Base-by-base conservation (phyloP, 1,140 invertebrate genomes). In the Penaeus japonicus region DNA sequence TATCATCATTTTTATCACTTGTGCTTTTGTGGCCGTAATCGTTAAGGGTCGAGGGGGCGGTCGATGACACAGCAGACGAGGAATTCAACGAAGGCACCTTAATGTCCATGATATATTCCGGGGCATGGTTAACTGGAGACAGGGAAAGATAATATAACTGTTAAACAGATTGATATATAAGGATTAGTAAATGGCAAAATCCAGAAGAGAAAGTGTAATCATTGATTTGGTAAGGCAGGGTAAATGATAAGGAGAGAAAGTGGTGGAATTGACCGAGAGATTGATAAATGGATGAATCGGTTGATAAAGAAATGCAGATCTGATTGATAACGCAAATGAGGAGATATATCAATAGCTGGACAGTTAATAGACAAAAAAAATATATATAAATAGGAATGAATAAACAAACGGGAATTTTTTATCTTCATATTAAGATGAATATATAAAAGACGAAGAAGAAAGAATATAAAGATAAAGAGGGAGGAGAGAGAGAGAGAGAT, bases 41-140 rank as follows among this genome's bases (percentile, higher is more conserved):
- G 27, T 24, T 4, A 20, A 20, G 70, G 4, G 35, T 24, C 0
- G 70, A 27, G 65, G 18, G 17, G 24, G 70, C 24, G 70, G 70
- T 18, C 35, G 70, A 73, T 30, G 24, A 20, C 35, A 4, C n/a
- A 18, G 47, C 47, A 47, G 47, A 47, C 47, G 80, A 88, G 79
- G 80, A 54, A 54, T 88, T 88, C 47, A 27, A 15, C 53, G 86
- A 77, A 80, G 78, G 78, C 86, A 88, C 73, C 30, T 83, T 75
- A 54, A 84, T 39, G 54, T 88, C 86, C 80, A 83, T 75, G 59
- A 81, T 87, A 54, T 88, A 88, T 27, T 83, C 80, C 5, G 86
- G 86, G 53, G 65, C 65, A 24, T 57, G 62, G 54, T 88, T 75
- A 53, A 84, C 86, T 88, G 86, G 5, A 75, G 55, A 20, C 5